Percentiles rank a stretch among this genome's conserved stretches.
These are phyloP conservation scores for Callipepla californica DNA, from an alignment of 2,113 vertebrate species.

Conservation along the genomic window DNA sequence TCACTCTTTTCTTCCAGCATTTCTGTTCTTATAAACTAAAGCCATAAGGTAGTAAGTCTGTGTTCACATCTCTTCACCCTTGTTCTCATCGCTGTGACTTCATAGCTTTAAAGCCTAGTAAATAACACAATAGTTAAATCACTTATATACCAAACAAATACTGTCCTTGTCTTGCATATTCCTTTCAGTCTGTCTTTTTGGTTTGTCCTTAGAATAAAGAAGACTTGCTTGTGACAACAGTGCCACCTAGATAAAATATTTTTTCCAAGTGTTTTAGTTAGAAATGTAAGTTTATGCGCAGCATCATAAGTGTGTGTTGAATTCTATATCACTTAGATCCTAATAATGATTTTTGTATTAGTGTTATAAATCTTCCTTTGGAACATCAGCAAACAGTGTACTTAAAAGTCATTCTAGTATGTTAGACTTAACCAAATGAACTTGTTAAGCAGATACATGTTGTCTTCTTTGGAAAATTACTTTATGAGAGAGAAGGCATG, in stretches of 20 bases:
- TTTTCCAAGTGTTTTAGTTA: neutral
- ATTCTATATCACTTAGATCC: neutral
- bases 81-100: neutral
- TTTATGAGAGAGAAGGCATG: neutral
- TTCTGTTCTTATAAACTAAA: neutral
- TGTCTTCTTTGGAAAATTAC: neutral
- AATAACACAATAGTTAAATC: neutral
- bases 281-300: neutral
- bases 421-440: neutral
- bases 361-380: neutral
- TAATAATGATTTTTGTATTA: neutral
- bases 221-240: neutral
- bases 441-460: neutral
- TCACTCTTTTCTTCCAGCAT: neutral
- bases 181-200: neutral
- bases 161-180: neutral
- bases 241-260: neutral
- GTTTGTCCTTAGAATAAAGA: neutral
- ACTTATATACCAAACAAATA: neutral
- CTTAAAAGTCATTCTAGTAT: neutral
- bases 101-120: neutral
- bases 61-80: neutral
- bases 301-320: accelerated
- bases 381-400: neutral
- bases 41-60: too few relatives aligned